phyloP scores from a whole-genome alignment of 1,140 invertebrate species.

The Belonocnema kinseyi region DNA sequence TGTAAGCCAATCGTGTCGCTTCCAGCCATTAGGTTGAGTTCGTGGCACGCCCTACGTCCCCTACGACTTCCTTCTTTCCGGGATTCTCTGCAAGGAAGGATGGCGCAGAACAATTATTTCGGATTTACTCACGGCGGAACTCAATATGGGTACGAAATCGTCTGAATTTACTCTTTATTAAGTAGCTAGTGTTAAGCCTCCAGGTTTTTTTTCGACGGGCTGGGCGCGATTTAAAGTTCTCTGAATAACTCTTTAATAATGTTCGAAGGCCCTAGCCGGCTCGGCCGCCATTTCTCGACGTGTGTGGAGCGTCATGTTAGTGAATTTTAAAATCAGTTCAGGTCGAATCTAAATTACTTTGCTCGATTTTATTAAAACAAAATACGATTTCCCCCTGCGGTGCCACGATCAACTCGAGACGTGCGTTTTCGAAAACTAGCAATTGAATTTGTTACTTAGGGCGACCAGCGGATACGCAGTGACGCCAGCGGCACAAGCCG shows the following conservation, averaged over 20 bases:
- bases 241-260: constrained; percentile 44
- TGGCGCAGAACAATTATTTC: constrained; percentile 95
- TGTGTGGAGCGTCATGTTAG: constrained; percentile 54
- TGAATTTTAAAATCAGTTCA: constrained; percentile 44
- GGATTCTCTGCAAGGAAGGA: constrained; percentile 75
- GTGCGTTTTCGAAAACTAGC: not conserved
- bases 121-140: constrained; percentile 93
- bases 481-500: constrained; percentile 85
- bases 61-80: constrained; percentile 73
- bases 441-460: constrained; percentile 47
- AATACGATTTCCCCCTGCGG: not conserved
- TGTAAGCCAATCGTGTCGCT: constrained; percentile 53
- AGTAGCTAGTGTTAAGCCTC: constrained; percentile 53
- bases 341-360: not conserved
- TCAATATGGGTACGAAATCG: constrained; percentile 87
- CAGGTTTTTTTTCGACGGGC: constrained; percentile 37
- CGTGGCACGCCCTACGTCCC: constrained; percentile 72
- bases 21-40: constrained; percentile 55
- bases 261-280: constrained; percentile 61
- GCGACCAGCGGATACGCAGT: constrained; percentile 87
- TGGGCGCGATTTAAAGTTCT: constrained; percentile 42
- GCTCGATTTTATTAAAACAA: not conserved
- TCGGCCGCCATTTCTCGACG: constrained; percentile 67
- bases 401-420: constrained; percentile 2
- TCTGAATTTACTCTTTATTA: constrained; percentile 49